phyloP scores from a whole-genome alignment of 1,140 invertebrate genomes.

The Drosophila yakuba region DNA sequence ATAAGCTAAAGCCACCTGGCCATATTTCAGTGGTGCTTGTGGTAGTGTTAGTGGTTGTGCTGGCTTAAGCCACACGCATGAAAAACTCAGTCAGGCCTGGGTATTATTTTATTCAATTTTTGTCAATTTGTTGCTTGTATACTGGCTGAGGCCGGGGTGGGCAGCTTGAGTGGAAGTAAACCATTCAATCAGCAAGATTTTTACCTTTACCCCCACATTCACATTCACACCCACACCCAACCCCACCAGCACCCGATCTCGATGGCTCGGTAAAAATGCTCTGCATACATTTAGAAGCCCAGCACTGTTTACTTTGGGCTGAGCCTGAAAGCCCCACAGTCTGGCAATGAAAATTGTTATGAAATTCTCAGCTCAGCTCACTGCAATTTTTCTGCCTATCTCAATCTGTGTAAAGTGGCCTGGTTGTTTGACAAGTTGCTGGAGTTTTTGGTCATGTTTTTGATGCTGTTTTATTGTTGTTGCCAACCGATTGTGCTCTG shows the following conservation, averaged over 20 bases:
- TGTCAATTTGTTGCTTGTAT: slow-evolving; percentile 66
- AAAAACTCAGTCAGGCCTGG: slow-evolving; percentile 7
- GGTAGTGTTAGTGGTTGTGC: slow-evolving; percentile 23
- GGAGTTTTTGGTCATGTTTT: slow-evolving; percentile 57
- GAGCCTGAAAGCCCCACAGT: slow-evolving; percentile 1
- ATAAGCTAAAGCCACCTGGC: slow-evolving; percentile 27
- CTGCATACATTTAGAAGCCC: slow-evolving; percentile 51
- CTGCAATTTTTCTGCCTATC: slow-evolving; percentile 24
- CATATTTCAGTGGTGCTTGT: slow-evolving; percentile 4
- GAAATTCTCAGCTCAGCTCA: slow-evolving; percentile 50
- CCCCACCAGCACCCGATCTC: neutral
- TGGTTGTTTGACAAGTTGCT: slow-evolving; percentile 77
- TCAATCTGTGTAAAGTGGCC: slow-evolving; percentile 34
- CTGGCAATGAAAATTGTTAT: slow-evolving; percentile 63
- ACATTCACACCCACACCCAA: too few relatives aligned
- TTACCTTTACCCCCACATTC: neutral
- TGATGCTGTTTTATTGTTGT: slow-evolving; percentile 36
- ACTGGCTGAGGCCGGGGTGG: slow-evolving; percentile 5
- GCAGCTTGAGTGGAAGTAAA: neutral
- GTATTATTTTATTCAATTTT: slow-evolving; percentile 76
- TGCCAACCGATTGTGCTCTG: slow-evolving; percentile 32
- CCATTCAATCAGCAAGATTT: slow-evolving; percentile 19
- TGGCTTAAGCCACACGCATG: slow-evolving; percentile 16
- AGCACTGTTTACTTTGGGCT: slow-evolving; percentile 60
- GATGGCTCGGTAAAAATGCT: slow-evolving; percentile 15